Evolutionary conservation across 2,113 vertebrate species (phyloP).

Genomic region (Pygathrix nemaeus): DNA sequence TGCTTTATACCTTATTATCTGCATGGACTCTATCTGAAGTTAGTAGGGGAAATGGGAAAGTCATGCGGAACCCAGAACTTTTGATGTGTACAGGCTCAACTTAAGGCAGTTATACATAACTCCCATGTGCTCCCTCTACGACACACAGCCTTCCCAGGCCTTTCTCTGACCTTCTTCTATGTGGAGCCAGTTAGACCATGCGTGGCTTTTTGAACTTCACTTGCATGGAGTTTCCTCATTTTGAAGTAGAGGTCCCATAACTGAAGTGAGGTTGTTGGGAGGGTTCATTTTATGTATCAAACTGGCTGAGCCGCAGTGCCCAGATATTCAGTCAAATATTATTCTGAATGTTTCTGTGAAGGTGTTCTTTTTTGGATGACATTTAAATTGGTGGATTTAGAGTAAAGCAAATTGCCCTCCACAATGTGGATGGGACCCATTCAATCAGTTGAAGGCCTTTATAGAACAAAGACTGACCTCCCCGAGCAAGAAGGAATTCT

Average conservation of each 20-base stretch:
- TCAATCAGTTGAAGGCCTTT: neutral
- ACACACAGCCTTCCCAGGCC: neutral
- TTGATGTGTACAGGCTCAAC: neutral
- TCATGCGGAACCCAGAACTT: neutral
- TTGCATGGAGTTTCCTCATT: neutral
- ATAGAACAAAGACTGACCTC: neutral
- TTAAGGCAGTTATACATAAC: neutral
- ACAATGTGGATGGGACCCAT: neutral
- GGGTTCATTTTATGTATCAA: neutral
- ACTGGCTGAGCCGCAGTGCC: neutral
- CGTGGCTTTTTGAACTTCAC: neutral
- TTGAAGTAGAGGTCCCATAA: neutral
- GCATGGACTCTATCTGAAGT: neutral
- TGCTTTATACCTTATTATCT: neutral
- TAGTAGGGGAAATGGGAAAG: neutral
- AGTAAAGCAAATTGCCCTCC: neutral
- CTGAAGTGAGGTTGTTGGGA: neutral
- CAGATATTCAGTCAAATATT: neutral
- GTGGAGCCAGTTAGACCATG: neutral
- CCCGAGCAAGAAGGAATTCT: neutral
- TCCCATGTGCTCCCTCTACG: neutral
- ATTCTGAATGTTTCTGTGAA: slow-evolving; percentile 1
- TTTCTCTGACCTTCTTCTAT: neutral
- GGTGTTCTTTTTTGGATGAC: neutral
- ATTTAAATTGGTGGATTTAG: neutral